Evolutionary conservation across 2,113 vertebrate genomes (phyloP), one percentile per base, ranked within the genome.

Genomic region (Pungitius pungitius): DNA sequence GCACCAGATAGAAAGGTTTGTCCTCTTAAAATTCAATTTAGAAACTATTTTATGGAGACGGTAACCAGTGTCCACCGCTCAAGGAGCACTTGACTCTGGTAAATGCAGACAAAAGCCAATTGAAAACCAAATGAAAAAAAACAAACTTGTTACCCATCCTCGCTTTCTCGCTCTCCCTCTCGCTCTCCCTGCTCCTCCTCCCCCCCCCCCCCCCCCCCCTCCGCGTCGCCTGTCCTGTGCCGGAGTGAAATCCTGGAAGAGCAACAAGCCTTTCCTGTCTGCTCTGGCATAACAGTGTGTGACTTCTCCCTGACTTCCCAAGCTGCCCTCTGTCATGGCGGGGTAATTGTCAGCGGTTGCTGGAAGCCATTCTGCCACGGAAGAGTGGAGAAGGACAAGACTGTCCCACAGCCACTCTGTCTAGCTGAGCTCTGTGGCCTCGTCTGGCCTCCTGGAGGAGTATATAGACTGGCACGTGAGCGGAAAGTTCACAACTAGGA

Each of bases 241-340:
- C 70, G 56, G 83, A 84, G 85, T 68, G 71, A 77, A 88, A 82
- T 63, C 62, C 73, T 88, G 86, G 78, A 82, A 73, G 75, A 87
- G 84, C 85, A 90, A 89, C 89, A 90, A 90, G 86, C 78, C 80
- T 70, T 82, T 81, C 76, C 89, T 81, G 88, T 89, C 78, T 77
- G 78, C 73, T 81, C 77, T 88, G 88, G 88, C 86, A 86, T 85
- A 89, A 89, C 88, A 89, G 70, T 65, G 69, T 89, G 83, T 92
- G 92, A 94, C 93, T 93, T 91, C 85, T 92, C 73, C 68, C 79
- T 93, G 94, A 93, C 92, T 94, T 93, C 89, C 86, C 89, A 88
- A 81, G 80, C 83, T 89, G 85, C 83, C 84, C 87, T 85, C 78
- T 85, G 77, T 85, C 89, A 85, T 71, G 54, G 75, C 26, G 71